Base-by-base conservation (phyloP, 2,113 vertebrate genomes). In the Rhineura floridana region DNA sequence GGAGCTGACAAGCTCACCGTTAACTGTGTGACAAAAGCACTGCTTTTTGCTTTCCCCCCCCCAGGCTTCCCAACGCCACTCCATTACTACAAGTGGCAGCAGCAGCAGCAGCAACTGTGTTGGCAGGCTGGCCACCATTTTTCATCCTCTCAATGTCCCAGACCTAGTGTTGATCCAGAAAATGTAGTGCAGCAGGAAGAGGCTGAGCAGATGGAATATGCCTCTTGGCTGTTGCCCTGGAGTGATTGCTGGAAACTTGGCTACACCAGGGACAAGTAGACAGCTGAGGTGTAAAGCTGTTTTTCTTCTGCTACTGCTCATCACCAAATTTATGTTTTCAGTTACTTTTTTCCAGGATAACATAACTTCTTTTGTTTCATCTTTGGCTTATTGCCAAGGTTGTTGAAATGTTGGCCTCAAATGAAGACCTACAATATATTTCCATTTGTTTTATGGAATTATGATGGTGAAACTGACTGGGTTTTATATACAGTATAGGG, bases 281-380 rank as follows among this genome's bases (percentile, higher is more conserved):
- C n/a, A n/a, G n/a, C n/a, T n/a, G n/a, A 75, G 19, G 39, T 44
- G 21, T 5, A 75, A 23, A 23, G 21, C 19, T 44, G 39, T 75
- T n/a, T 50, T 67, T 77, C 82, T 28, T 33, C 79, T 85, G 78
- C 46, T 3, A 44, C 65, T 52, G 21, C 70, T 87, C 3, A 6
- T n/a, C 69, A 4, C 9, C 83, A 2, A 81, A 55, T 83, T 84
- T 0, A 0, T 87, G 90, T 91, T 59, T 39, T 59, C 55, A 81
- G 79, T 12, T 81, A 82, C 77, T 39, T 70, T 88, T 93, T 85
- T 81, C 65, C 50, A 77, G 91, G 89, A 90, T 86, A 87, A 86
- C 42, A 33, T 2, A 80, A 36, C 72, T 75, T 75, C 84, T 7
- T 72, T 87, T 84, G 83, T 1, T 75, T 92, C 23, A 65, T 70